A percentile compares a stretch with the other conserved stretches of the same genome.
phyloP scores from a whole-genome alignment of 2,888 invertebrate genomes.

The Clunio marinus region DNA sequence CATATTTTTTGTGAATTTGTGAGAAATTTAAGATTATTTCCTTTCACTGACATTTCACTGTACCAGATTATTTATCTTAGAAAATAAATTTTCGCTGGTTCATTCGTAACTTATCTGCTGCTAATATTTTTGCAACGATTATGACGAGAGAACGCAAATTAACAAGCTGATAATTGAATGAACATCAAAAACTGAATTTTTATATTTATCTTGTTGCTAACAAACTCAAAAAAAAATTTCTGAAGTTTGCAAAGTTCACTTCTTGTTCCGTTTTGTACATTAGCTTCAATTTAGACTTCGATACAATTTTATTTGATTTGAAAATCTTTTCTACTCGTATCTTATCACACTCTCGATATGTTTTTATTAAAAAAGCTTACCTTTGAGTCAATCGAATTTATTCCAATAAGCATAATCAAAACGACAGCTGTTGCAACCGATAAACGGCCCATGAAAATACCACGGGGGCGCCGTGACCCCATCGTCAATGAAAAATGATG shows the following conservation, averaged over 20 bases:
- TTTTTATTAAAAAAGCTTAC: too few relatives aligned
- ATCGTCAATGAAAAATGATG: conserved; percentile 6
- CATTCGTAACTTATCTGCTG: background rate
- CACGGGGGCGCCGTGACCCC: conserved; percentile 25
- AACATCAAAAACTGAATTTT: background rate
- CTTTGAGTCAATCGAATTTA: conserved; percentile 26
- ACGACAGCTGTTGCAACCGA: conserved; percentile 15
- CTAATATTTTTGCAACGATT: too few relatives aligned
- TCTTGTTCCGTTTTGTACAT: too few relatives aligned
- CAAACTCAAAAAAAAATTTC: background rate
- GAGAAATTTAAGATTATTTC: background rate
- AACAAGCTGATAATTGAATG: conserved; percentile 13
- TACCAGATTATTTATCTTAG: background rate
- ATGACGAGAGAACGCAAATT: conserved; percentile 3
- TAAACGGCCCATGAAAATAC: conserved; percentile 21
- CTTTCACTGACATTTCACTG: background rate
- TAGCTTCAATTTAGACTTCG: too few relatives aligned
- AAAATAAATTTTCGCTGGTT: too few relatives aligned
- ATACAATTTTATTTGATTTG: too few relatives aligned
- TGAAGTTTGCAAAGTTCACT: too few relatives aligned
- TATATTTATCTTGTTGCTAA: background rate
- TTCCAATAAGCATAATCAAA: conserved; percentile 24
- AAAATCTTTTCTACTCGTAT: too few relatives aligned
- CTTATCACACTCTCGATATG: too few relatives aligned
- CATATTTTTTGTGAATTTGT: background rate